phyloP scores from a whole-genome alignment of 1,140 invertebrate genomes.

The Cephus cinctus region DNA sequence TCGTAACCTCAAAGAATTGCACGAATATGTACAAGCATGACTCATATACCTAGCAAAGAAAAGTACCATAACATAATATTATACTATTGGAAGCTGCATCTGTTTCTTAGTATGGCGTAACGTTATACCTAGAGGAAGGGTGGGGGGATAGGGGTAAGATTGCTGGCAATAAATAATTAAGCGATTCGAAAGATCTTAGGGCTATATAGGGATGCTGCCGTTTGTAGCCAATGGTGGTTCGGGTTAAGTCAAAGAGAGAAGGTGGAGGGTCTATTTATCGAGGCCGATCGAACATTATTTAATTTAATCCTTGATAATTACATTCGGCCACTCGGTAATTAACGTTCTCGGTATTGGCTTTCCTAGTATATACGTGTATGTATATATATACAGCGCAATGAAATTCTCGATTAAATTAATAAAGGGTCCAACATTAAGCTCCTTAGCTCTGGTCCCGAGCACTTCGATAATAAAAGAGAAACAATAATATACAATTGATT shows the following conservation, averaged over 20 bases:
- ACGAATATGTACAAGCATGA: too few relatives aligned
- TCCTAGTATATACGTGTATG: not conserved
- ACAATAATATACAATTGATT: not conserved
- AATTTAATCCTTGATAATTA: conserved; percentile 25
- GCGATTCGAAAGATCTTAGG: not conserved
- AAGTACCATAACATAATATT: too few relatives aligned
- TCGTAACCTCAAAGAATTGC: too few relatives aligned
- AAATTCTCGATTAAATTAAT: conserved; percentile 41
- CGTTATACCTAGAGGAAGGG: too few relatives aligned
- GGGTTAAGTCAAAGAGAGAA: too few relatives aligned
- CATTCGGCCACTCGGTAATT: conserved; percentile 18
- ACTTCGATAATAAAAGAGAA: not conserved
- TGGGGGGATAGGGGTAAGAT: too few relatives aligned
- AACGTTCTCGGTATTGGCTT: conserved; percentile 14
- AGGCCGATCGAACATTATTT: conserved; percentile 16
- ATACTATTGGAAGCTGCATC: too few relatives aligned
- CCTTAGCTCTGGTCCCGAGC: conserved; percentile 18
- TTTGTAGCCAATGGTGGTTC: too few relatives aligned
- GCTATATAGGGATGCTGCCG: too few relatives aligned
- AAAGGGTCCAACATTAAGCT: conserved; percentile 36
- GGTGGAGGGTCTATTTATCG: too few relatives aligned
- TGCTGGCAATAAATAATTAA: not conserved
- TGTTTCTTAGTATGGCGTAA: too few relatives aligned
- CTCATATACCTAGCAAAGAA: too few relatives aligned
- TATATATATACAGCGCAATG: conserved; percentile 7